These are phyloP conservation scores for Semotilus atromaculatus DNA, from an alignment of 2,797 vertebrate species.

Conservation along the genomic window DNA sequence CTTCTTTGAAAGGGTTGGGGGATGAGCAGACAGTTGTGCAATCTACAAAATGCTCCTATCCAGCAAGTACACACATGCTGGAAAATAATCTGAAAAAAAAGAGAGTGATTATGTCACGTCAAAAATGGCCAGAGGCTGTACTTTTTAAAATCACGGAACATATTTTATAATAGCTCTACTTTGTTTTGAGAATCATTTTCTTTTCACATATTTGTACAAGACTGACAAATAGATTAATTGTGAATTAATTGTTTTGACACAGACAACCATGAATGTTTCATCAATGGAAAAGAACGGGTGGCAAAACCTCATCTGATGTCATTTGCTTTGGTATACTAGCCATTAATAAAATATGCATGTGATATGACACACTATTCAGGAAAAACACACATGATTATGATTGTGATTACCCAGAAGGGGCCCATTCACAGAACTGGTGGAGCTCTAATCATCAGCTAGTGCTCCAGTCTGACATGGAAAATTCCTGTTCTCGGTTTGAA, in stretches of 20 bases:
- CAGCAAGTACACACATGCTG: slow-evolving; percentile 51
- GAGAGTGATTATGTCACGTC: slow-evolving; percentile 45
- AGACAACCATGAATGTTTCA: slow-evolving; percentile 1
- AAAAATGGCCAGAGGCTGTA: slow-evolving; percentile 27
- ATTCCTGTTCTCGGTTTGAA: slow-evolving; percentile 44
- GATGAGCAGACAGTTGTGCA: slow-evolving; percentile 27
- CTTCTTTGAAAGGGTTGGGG: not conserved
- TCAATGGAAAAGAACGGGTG: not conserved
- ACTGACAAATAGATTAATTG: slow-evolving; percentile 24
- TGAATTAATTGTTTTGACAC: slow-evolving; percentile 20
- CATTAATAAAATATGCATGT: not conserved
- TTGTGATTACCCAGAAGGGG: not conserved
- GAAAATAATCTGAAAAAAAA: slow-evolving; percentile 21
- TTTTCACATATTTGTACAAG: slow-evolving; percentile 28
- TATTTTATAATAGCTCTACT: slow-evolving; percentile 42
- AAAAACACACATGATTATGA: not conserved
- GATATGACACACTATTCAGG: not conserved
- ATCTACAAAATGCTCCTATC: slow-evolving; percentile 23
- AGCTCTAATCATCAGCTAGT: slow-evolving; percentile 3
- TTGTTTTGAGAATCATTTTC: slow-evolving; percentile 31
- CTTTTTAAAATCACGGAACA: slow-evolving; percentile 40
- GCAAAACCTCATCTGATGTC: not conserved
- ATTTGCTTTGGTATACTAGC: not conserved
- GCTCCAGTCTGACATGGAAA: slow-evolving; percentile 44
- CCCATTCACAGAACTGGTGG: not conserved